These are phyloP conservation scores for Portevinia maculata DNA, from an alignment of 2,888 invertebrate genomes.

Conservation along the genomic window DNA sequence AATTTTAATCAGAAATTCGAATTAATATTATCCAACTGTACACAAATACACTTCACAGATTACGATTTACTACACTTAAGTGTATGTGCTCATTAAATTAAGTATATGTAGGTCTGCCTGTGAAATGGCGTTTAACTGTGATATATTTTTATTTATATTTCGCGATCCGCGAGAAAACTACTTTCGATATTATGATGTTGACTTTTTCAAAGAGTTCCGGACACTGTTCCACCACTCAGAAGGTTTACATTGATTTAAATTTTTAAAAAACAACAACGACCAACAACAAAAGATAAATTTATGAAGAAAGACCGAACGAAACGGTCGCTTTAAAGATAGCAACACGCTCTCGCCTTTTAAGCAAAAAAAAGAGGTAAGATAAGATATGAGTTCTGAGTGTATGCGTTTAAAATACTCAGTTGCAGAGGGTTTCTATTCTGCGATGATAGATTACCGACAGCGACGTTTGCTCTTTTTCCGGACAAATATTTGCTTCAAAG, in stretches of 20 bases:
- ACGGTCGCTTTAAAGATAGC: constrained; percentile 5
- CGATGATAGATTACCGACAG: too few relatives aligned
- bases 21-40: neutral
- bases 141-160: neutral
- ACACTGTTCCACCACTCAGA: neutral
- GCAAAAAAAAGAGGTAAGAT: neutral
- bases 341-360: neutral
- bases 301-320: neutral
- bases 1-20: neutral
- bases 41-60: neutral
- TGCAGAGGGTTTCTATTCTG: too few relatives aligned
- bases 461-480: too few relatives aligned
- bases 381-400: too few relatives aligned
- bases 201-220: constrained; percentile 10
- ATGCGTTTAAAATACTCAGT: too few relatives aligned
- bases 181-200: neutral
- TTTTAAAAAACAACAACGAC: neutral
- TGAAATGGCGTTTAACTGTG: neutral
- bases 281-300: neutral
- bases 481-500: too few relatives aligned
- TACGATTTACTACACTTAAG: neutral
- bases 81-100: neutral
- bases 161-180: neutral
- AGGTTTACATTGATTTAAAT: neutral
- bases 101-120: neutral